phyloP scores from a whole-genome alignment of 2,888 invertebrate species.

The Drosophila borborema region DNA sequence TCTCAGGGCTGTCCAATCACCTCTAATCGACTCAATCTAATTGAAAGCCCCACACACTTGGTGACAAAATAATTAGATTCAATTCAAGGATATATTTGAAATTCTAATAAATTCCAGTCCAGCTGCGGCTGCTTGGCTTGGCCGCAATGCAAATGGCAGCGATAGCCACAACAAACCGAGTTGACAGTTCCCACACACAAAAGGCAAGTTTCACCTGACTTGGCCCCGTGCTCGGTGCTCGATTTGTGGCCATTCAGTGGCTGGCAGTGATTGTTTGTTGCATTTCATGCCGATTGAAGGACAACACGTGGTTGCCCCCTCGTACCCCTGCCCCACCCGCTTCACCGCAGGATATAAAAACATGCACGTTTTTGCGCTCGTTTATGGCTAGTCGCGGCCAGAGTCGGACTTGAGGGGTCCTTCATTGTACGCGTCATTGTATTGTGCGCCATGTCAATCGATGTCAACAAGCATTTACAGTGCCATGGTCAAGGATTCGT shows the following conservation, averaged over 20 bases:
- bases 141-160: conserved; percentile 18
- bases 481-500: conserved; percentile 70
- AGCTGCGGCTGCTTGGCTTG: conserved; percentile 35
- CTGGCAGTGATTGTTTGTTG: conserved; percentile 60
- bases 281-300: conserved; percentile 66
- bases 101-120: conserved; percentile 29
- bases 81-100: conserved; percentile 11
- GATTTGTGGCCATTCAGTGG: conserved; percentile 22
- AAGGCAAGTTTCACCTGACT: conserved; percentile 30
- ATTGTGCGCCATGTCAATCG: conserved; percentile 62
- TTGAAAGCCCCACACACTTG: background rate
- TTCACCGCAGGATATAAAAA: background rate
- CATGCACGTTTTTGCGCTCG: conserved; percentile 34
- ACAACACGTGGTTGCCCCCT: conserved; percentile 52
- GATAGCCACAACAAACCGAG: conserved; percentile 42
- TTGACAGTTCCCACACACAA: conserved; percentile 48
- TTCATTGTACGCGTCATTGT: conserved; percentile 32
- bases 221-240: conserved; percentile 15
- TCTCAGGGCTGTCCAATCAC: background rate
- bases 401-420: conserved; percentile 35
- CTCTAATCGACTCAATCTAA: background rate
- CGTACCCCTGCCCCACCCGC: background rate
- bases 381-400: conserved; percentile 14
- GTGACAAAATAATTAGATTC: conserved; percentile 5
- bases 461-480: conserved; percentile 60